Evolutionary conservation across 1,140 invertebrate species (phyloP), one percentile per base, ranked within the genome.

Genomic region (Drosophila littoralis): DNA sequence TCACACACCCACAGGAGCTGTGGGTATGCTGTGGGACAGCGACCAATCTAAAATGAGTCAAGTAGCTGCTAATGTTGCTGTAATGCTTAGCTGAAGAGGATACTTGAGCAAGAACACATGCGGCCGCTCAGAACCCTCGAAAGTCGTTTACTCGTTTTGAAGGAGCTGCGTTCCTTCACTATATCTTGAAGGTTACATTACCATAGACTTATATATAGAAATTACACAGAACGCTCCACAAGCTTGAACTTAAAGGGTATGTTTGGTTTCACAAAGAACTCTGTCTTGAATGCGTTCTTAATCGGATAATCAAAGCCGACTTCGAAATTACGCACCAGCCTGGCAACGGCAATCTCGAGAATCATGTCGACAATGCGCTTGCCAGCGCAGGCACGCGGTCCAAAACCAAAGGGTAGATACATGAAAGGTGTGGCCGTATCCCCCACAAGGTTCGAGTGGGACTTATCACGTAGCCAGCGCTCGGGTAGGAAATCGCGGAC

Each of bases 331-430:
- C 94, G 92, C 38, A 95, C 92, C 32, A 96, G 90, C 81, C 94
- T 93, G n/a, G 94, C 91, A 6, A 96, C 66, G 40, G 94, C 93
- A 22, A 95, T 93, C 83, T 95, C 94, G 55, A 96, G 84, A 88
- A 96, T 95, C 79, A 96, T 93, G 43, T 88, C 94, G 4, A 96
- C 96, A 75, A 97, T 94, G 58, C 96, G 92, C 70, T 95, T 94
- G 10, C 94, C 94, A 38, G 94, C 92, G 70, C 94, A 95, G 45
- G 91, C 90, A 15, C 95, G 90, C 6, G 93, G 93, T 12, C 95
- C 95, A 55, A 94, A 95, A 0, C 95, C 95, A 75, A 96, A 96
- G 0, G 94, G 94, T 36, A 92, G 85, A 70, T 93, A 93, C 6
- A 93, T 93, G 58, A 95, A 95, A 0, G 94, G 94, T 74, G 94